These are phyloP conservation scores for Microcebus griseorufus DNA, from an alignment of 2,113 vertebrate genomes.

Conservation along the genomic window DNA sequence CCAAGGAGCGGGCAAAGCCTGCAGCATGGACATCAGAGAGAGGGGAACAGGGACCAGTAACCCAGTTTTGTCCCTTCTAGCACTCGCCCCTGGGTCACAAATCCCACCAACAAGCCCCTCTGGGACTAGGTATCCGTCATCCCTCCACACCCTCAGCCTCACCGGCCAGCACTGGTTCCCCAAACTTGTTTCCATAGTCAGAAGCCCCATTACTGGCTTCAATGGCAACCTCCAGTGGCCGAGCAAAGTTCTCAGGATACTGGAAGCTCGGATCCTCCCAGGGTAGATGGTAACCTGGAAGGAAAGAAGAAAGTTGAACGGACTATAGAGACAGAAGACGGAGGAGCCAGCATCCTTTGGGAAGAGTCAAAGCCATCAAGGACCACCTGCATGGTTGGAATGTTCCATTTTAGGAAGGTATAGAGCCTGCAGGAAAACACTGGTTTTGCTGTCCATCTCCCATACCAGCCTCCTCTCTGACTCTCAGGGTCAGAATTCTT, in stretches of 20 bases:
- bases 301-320: not conserved
- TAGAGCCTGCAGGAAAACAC: not conserved
- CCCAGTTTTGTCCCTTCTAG: no score
- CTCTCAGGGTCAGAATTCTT: not conserved
- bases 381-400: not conserved
- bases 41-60: not conserved
- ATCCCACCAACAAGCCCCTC: not conserved
- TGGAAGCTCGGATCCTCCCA: constrained; percentile 91
- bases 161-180: constrained; percentile 94
- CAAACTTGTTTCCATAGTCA: constrained; percentile 97
- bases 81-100: not conserved
- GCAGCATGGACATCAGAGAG: not conserved
- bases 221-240: constrained; percentile 91
- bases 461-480: not conserved
- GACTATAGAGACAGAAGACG: not conserved
- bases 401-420: not conserved
- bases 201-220: constrained; percentile 95
- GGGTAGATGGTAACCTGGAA: constrained; percentile 89
- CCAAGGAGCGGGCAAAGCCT: constrained; percentile 96
- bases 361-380: not conserved
- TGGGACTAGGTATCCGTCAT: accelerated
- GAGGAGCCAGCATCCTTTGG: not conserved
- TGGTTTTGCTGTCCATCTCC: not conserved
- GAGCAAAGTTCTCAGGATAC: constrained; percentile 91
- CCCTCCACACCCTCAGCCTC: not conserved